Base-by-base conservation (phyloP, 2,797 vertebrate genomes). In the Nannoperca obscura region DNA sequence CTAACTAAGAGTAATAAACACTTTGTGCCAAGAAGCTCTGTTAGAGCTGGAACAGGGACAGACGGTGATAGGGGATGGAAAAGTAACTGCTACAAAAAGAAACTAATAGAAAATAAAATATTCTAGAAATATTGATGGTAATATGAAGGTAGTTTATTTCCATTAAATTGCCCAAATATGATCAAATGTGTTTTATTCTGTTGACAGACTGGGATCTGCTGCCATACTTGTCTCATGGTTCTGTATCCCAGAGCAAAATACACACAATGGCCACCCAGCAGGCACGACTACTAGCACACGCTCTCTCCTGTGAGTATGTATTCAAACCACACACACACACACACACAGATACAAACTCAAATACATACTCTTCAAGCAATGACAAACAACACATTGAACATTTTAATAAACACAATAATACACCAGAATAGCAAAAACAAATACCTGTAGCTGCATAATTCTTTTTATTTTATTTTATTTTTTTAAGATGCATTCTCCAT, bases 141-240 rank as follows among this genome's bases (percentile, higher is more conserved):
- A 42, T 7, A 22, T 53, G 17, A 17, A 54, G 7, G 7, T 54
- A 0, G 3, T 5, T 34, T 61, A 5, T 27, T 57, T 52, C 0
- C 24, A 30, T 74, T 46, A 6, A 52, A 22, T 58, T 64, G 5
- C 32, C 11, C n/a, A 47, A 52, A 30, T 22, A 32, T n/a, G 34
- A 54, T 20, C 0, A 22, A 55, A 75, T 20, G 10, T 1, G 1
- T 55, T 61, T 55, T 2, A 6, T 52, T 88, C 36, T 83, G 50
- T 84, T 63, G 76, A 68, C 94, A 99, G 97, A 97, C 91, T 92
- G 93, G 88, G 93, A 91, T 75, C 92, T 98, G 54, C 95, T 99
- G 60, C 91, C 88, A 78, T 95, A 97, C 65, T 76, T 98, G 68
- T 96, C 95, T 69, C 89, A 90, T 20, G 97, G 95, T 70, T 92